A percentile compares a stretch with the other conserved stretches of the same genome.
These are phyloP conservation scores for Pachycephala philippinensis DNA, from an alignment of 2,113 vertebrate species.

Conservation along the genomic window DNA sequence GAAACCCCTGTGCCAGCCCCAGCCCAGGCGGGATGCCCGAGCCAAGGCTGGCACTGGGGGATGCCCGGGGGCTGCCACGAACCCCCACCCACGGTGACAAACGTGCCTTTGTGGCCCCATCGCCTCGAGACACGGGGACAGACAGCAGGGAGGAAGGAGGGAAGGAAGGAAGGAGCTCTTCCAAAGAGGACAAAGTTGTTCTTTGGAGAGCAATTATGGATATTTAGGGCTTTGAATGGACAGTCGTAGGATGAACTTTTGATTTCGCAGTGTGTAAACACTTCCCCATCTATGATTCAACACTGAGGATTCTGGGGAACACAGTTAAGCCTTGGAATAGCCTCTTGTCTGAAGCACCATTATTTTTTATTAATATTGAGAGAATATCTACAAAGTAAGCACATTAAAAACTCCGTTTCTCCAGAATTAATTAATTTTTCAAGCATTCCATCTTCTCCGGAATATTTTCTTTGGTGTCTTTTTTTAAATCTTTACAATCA, in stretches of 20 bases:
- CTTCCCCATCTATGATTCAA: not conserved
- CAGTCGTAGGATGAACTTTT: not conserved
- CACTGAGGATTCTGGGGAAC: not conserved
- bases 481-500: not conserved
- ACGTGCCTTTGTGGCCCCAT: not conserved
- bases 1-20: not conserved
- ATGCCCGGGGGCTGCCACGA: not conserved
- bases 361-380: not conserved
- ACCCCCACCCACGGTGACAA: not conserved
- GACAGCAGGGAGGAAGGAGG: not conserved
- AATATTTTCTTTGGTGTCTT: not conserved
- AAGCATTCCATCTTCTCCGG: not conserved
- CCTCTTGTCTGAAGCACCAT: not conserved
- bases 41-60: not conserved
- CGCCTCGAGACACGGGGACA: not conserved
- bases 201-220: constrained; percentile 37
- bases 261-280: not conserved
- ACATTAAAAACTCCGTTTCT: not conserved
- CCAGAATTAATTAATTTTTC: not conserved
- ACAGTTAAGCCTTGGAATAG: not conserved
- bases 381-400: not conserved
- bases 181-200: constrained; percentile 30
- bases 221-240: constrained; percentile 41
- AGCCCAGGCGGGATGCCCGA: not conserved
- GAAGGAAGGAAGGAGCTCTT: constrained; percentile 36